Percentiles rank a stretch among this genome's conserved stretches.
phyloP scores from a whole-genome alignment of 2,888 invertebrate genomes.

The Cistogaster globosa region DNA sequence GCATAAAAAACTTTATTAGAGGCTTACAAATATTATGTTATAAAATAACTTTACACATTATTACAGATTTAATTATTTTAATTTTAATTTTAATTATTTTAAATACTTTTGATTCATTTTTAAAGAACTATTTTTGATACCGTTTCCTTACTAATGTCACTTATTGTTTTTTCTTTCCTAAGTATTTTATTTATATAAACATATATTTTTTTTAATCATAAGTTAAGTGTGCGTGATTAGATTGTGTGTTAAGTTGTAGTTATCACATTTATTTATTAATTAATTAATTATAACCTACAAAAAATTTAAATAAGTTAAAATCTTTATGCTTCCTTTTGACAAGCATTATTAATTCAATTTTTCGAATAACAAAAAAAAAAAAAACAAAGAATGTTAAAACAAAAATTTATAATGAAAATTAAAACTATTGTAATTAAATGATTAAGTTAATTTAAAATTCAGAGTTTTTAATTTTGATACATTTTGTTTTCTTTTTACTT shows the following conservation, averaged over 20 bases:
- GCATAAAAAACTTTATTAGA: not conserved
- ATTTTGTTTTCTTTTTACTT: conserved; percentile 13
- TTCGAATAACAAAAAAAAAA: conserved; percentile 40
- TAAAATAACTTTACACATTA: no score
- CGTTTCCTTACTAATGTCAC: conserved; percentile 7
- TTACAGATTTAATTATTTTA: no score
- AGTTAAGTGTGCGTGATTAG: conserved; percentile 65
- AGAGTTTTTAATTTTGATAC: conserved; percentile 58
- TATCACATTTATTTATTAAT: conserved; percentile 62
- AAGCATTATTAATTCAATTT: conserved; percentile 67
- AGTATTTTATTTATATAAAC: conserved; percentile 23
- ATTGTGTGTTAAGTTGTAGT: conserved; percentile 71
- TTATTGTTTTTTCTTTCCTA: conserved; percentile 1
- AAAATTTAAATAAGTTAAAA: conserved; percentile 39
- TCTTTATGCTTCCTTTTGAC: conserved; percentile 70
- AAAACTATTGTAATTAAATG: conserved; percentile 65
- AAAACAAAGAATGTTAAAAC: conserved; percentile 15
- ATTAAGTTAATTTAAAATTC: conserved; percentile 67
- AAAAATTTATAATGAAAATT: conserved; percentile 44
- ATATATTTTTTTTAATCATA: conserved; percentile 42
- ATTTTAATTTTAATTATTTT: no score
- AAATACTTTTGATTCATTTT: no score
- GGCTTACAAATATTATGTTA: not conserved
- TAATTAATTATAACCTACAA: conserved; percentile 4
- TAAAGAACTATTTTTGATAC: not conserved